phyloP scores from a whole-genome alignment of 2,113 vertebrate genomes.

The Phylloscopus trochilus region DNA sequence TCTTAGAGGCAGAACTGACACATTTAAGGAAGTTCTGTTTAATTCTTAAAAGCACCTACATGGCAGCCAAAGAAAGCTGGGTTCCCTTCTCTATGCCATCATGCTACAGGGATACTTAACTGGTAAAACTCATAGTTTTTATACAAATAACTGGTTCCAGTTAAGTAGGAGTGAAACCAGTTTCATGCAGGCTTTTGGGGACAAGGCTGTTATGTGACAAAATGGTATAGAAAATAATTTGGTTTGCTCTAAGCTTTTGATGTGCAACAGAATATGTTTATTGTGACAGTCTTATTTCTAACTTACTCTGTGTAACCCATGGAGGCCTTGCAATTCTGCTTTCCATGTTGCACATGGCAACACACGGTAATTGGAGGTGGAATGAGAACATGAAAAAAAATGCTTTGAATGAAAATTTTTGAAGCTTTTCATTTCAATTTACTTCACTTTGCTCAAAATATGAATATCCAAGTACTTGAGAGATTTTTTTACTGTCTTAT shows the following conservation, averaged over 20 bases:
- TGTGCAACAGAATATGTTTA: not conserved
- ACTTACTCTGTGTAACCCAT: not conserved
- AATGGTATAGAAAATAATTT: constrained; percentile 26
- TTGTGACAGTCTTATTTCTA: not conserved
- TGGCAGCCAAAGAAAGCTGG: not conserved
- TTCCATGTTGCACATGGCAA: not conserved
- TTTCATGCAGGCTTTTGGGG: constrained; percentile 10
- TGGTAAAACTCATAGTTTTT: not conserved
- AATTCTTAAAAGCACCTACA: not conserved
- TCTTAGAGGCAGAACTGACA: not conserved
- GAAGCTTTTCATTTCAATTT: not conserved
- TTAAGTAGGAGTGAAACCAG: not conserved
- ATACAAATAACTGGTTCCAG: not conserved
- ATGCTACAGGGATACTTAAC: not conserved
- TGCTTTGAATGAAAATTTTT: not conserved
- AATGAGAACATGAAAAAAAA: not conserved
- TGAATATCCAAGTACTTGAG: not conserved
- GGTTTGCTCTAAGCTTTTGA: not conserved
- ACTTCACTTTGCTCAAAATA: not conserved
- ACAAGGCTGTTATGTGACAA: constrained; percentile 7
- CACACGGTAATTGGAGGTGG: not conserved
- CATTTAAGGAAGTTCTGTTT: not conserved
- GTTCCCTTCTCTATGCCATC: not conserved
- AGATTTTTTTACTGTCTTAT: not conserved
- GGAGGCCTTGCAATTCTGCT: not conserved